Base-by-base conservation (phyloP, 2,113 vertebrate species). In the Misgurnus anguillicaudatus region DNA sequence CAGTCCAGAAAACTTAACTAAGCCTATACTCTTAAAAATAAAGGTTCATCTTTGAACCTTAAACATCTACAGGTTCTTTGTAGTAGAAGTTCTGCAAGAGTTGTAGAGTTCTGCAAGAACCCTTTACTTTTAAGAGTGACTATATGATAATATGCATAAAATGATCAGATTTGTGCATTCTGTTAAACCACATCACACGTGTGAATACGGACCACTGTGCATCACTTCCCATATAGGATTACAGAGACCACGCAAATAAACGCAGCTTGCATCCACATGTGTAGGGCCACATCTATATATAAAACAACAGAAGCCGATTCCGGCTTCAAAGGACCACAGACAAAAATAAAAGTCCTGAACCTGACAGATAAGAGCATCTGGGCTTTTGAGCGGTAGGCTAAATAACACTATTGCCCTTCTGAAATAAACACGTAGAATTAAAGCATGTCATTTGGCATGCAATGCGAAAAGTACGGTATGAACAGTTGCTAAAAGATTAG, bases 191-290 rank as follows among this genome's bases (percentile, higher is more conserved):
- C 70, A 72, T 72, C 70, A 72, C 53, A 60, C 17, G n/a, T 14
- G 53, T 41, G 70, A 58, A 53, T 58, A 21, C n/a, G 31, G 10
- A 69, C 69, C 72, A 47, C 53, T 65, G 51, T 16, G 39, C 19
- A 47, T 47, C 58, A 67, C 31, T 82, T 36, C 48, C 83, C 51
- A n/a, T 75, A 71, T 53, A 14, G 73, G 39, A 82, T 55, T 67
- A 65, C 5, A 72, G 51, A 66, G 75, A 19, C 53, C 38, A 57
- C 7, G 57, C 38, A 51, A 68, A 61, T 67, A 66, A 79, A 61
- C 62, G 57, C 45, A 38, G 41, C 47, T 68, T 66, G 48, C 21
- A 45, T 60, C 45, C 65, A 71, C 24, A 55, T 51, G 66, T 78
- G 78, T 47, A 39, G 47, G 62, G 67, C 58, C 51, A 42, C 53